A percentile compares a stretch with the other conserved stretches of the same genome.
Evolutionary conservation across 1,140 invertebrate genomes (phyloP).

Genomic region (Brachionus sp.): DNA sequence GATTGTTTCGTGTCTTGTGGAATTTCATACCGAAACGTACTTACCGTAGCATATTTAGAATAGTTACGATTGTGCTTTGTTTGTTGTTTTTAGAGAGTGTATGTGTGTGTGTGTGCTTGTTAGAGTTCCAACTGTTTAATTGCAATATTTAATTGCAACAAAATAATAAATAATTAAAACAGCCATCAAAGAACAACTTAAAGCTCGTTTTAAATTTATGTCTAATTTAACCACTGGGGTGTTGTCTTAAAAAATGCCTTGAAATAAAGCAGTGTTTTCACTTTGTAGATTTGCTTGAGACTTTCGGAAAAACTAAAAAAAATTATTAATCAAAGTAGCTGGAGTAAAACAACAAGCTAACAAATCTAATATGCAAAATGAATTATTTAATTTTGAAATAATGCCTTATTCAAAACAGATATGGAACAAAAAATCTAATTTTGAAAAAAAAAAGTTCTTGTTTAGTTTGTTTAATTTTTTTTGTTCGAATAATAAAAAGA

Average conservation of each 20-base stretch:
- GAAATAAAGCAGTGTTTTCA: neutral
- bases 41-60: neutral
- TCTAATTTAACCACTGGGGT: neutral
- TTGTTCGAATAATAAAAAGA: neutral
- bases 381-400: neutral
- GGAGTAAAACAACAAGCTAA: neutral
- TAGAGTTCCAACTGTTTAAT: conserved; percentile 38
- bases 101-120: neutral
- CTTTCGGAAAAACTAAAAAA: neutral
- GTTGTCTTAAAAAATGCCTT: neutral
- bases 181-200: neutral
- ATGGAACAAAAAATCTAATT: conserved; percentile 14
- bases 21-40: neutral
- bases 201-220: conserved; percentile 1
- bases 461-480: conserved; percentile 3
- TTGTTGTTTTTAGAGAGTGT: neutral
- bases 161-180: neutral
- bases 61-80: neutral
- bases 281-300: neutral
- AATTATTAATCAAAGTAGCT: neutral
- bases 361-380: neutral
- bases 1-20: neutral
- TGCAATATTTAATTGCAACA: conserved; percentile 37
- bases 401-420: conserved; percentile 2
- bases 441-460: conserved; percentile 7